A percentile compares a stretch with the other conserved stretches of the same genome.
Conservation (phyloP, 2,113 vertebrate species). For the Eurypyga helias region DNA sequence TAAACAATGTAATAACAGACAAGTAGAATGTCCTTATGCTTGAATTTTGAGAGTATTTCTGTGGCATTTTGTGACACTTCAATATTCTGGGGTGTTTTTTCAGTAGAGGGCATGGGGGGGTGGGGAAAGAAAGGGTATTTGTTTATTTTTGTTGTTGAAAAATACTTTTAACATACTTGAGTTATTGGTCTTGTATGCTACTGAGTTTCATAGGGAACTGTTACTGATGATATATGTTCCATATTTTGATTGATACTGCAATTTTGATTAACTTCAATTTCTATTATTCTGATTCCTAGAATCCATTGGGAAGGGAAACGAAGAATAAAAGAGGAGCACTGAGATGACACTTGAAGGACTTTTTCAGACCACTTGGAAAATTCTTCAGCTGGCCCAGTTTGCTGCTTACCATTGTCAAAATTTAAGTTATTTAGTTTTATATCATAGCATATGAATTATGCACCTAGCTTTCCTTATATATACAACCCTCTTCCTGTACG, state of each 20-base stretch:
- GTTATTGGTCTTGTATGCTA: neutral
- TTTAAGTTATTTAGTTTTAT: neutral
- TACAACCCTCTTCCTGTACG: fast-evolving
- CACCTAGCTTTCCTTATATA: neutral
- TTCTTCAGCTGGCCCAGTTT: neutral
- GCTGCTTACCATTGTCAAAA: neutral
- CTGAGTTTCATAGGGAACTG: neutral
- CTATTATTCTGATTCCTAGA: neutral
- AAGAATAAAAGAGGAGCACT: neutral
- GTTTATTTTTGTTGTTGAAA: neutral
- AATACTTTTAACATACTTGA: neutral
- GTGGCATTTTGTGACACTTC: neutral
- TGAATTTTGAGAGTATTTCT: neutral
- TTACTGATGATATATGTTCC: neutral
- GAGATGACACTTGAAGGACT: neutral
- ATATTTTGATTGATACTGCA: neutral
- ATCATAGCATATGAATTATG: neutral
- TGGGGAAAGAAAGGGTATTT: fast-evolving
- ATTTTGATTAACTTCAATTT: neutral
- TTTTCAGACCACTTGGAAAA: neutral
- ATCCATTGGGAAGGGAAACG: neutral
- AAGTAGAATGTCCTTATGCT: neutral
- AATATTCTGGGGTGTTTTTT: neutral
- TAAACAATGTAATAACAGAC: neutral
- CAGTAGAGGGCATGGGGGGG: fast-evolving